A percentile compares a stretch with the other conserved stretches of the same genome.
Conservation (phyloP, 2,113 vertebrate species). For the Tursiops truncatus region DNA sequence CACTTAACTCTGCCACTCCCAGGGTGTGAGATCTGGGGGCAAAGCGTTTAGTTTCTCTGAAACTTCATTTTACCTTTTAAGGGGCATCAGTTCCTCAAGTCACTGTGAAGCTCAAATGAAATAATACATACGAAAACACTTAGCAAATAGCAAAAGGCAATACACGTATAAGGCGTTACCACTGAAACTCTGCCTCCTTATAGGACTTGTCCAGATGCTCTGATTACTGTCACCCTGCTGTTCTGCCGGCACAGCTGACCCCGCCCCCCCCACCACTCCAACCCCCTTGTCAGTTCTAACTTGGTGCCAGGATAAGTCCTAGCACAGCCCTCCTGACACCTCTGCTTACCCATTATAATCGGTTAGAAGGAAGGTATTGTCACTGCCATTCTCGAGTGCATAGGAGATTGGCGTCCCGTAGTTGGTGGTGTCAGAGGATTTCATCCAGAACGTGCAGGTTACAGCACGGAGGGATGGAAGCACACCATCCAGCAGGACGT, state of each 20-base stretch:
- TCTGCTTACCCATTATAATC: constrained; percentile 96
- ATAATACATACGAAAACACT: not conserved
- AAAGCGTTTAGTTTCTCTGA: not conserved
- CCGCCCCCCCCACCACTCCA: not conserved
- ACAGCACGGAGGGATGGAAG: constrained; percentile 92
- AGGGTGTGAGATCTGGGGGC: not conserved
- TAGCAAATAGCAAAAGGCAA: not conserved
- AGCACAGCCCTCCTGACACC: not conserved
- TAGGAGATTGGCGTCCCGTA: constrained; percentile 98
- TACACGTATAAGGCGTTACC: not conserved
- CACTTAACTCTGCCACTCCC: not conserved
- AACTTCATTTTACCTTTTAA: not conserved
- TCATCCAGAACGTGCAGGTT: constrained; percentile 98
- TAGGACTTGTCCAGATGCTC: not conserved
- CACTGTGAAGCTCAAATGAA: not conserved
- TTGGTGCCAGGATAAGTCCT: not conserved
- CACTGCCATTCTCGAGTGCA: constrained; percentile 92
- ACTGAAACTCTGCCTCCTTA: not conserved
- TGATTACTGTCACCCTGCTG: not conserved
- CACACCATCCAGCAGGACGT: constrained; percentile 93
- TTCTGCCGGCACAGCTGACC: not conserved
- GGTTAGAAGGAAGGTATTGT: constrained; percentile 97
- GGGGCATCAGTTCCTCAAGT: not conserved
- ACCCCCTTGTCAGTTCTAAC: not conserved
- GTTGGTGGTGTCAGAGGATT: constrained; percentile 91